Conservation (phyloP, 2,888 invertebrate species). For the Acrobasis consociella region DNA sequence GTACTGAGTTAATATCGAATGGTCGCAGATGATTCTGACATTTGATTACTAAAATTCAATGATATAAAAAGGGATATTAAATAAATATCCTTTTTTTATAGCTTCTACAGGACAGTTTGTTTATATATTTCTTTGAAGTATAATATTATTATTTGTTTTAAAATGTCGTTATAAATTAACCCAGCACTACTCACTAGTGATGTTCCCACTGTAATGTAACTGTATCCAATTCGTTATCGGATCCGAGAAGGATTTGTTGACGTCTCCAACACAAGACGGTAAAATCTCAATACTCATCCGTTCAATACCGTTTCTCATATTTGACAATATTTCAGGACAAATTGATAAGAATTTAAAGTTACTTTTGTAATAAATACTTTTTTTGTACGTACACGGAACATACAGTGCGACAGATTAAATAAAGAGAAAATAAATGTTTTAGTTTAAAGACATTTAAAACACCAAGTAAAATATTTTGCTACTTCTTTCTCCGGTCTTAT, state of each 20-base stretch:
- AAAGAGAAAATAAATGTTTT: too few relatives aligned
- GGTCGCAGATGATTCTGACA: not conserved
- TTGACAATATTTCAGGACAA: slow-evolving; percentile 15
- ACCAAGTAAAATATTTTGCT: too few relatives aligned
- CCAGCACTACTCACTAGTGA: slow-evolving; percentile 42
- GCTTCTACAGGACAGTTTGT: too few relatives aligned
- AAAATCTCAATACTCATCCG: slow-evolving; percentile 50
- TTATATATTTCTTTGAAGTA: too few relatives aligned
- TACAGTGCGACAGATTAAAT: too few relatives aligned
- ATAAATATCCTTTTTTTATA: too few relatives aligned
- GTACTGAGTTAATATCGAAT: too few relatives aligned
- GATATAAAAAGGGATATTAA: too few relatives aligned
- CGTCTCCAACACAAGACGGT: slow-evolving; percentile 54
- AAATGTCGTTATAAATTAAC: slow-evolving; percentile 18
- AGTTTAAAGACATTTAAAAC: too few relatives aligned
- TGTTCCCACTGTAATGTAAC: slow-evolving; percentile 58
- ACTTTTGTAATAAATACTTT: not conserved
- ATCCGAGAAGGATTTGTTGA: slow-evolving; percentile 67
- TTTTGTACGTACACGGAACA: too few relatives aligned
- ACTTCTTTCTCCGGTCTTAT: too few relatives aligned
- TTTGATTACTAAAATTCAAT: not conserved
- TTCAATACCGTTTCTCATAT: slow-evolving; percentile 20
- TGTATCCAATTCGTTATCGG: slow-evolving; percentile 73
- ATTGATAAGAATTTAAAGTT: not conserved
- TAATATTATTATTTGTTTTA: too few relatives aligned